A percentile compares a stretch with the other conserved stretches of the same genome.
Evolutionary conservation across 2,888 invertebrate species (phyloP).

Genomic region (Ethmia dodecea): DNA sequence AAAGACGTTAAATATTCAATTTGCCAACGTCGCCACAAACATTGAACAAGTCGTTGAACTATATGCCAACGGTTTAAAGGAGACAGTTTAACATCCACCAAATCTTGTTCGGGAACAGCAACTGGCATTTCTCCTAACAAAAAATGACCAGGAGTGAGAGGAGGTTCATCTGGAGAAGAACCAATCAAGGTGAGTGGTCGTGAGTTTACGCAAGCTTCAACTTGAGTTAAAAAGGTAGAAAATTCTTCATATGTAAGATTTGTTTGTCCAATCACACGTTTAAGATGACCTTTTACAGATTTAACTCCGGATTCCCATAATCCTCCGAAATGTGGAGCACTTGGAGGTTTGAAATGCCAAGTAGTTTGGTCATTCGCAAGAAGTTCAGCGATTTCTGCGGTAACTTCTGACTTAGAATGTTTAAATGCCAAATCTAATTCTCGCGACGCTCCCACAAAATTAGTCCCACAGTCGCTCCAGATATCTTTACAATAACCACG

Average conservation of each 20-base stretch:
- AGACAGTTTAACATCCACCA: conserved; percentile 4
- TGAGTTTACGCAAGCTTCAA: conserved; percentile 18
- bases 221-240: conserved; percentile 11
- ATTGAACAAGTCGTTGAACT: conserved; percentile 13
- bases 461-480: conserved; percentile 16
- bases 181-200: conserved; percentile 15
- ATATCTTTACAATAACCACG: conserved; percentile 15
- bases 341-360: conserved; percentile 15
- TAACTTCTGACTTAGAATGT: conserved; percentile 6
- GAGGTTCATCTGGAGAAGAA: conserved; percentile 14
- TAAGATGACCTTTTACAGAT: background rate
- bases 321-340: background rate
- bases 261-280: conserved; percentile 7
- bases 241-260: conserved; percentile 13
- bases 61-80: conserved; percentile 13
- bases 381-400: conserved; percentile 15
- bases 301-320: background rate
- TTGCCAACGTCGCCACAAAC: conserved; percentile 18
- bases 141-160: conserved; percentile 5
- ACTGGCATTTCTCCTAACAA: conserved; percentile 7
- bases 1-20: conserved; percentile 13
- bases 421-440: conserved; percentile 15
- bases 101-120: conserved; percentile 5
- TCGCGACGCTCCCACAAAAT: conserved; percentile 18
- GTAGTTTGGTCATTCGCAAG: conserved; percentile 13